Percentiles rank a stretch among this genome's conserved stretches.
Evolutionary conservation across 2,888 invertebrate species (phyloP).

Genomic region (Acanthococcus lagerstroemiae): DNA sequence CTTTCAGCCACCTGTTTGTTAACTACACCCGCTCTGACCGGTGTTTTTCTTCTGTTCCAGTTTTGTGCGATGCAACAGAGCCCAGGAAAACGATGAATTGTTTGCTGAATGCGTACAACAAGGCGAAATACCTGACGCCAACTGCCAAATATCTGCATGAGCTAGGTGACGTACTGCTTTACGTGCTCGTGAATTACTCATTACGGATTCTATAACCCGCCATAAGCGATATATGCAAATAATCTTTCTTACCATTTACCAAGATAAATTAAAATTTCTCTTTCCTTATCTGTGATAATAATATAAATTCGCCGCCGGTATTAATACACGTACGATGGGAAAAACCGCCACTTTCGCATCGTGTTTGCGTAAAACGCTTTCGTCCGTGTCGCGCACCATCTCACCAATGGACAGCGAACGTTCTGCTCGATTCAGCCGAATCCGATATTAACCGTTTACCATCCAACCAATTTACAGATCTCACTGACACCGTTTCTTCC

Average conservation of each 20-base stretch:
- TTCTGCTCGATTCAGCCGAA: slow-evolving; percentile 5
- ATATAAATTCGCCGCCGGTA: background rate
- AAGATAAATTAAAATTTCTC: background rate
- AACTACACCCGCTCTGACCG: too few species aligned
- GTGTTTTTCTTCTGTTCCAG: slow-evolving; percentile 11
- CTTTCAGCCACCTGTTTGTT: background rate
- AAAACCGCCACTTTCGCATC: slow-evolving; percentile 4
- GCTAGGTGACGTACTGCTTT: slow-evolving; percentile 26
- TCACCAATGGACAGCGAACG: slow-evolving; percentile 18
- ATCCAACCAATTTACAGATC: too few species aligned
- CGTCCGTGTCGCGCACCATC: slow-evolving; percentile 10
- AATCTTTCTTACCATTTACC: background rate
- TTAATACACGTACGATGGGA: slow-evolving; percentile 5
- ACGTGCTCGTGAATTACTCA: slow-evolving; percentile 29
- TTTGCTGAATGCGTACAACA: slow-evolving; percentile 31
- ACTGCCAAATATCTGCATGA: slow-evolving; percentile 29
- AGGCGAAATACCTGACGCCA: slow-evolving; percentile 29
- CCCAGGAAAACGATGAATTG: slow-evolving; percentile 26
- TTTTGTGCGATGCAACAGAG: slow-evolving; percentile 25
- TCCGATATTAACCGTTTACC: slow-evolving; percentile 24
- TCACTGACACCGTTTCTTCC: too few species aligned
- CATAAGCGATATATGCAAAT: background rate
- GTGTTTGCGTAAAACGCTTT: slow-evolving; percentile 26
- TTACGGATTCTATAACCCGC: slow-evolving; percentile 24
- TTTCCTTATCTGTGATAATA: slow-evolving; percentile 19